These are phyloP conservation scores for Melieria crassipennis DNA, from an alignment of 2,888 invertebrate genomes.

Conservation along the genomic window DNA sequence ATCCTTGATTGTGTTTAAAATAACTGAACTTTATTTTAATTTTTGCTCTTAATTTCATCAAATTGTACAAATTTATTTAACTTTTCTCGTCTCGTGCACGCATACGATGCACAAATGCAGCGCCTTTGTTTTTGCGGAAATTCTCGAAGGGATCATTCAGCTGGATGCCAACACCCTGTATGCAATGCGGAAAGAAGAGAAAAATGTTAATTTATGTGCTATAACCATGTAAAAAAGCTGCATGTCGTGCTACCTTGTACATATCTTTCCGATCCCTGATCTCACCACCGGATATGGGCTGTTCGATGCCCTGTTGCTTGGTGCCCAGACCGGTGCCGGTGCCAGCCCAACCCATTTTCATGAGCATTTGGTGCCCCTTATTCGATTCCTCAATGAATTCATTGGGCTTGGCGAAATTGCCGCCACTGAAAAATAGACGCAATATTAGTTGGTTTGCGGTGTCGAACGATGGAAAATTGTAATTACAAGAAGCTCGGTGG, in stretches of 20 bases:
- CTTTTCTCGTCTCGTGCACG: constrained; percentile 83
- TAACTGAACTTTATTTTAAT: constrained; percentile 22
- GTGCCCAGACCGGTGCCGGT: constrained; percentile 90
- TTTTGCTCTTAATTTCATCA: constrained; percentile 35
- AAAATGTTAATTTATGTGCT: background rate
- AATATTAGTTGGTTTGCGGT: constrained; percentile 2
- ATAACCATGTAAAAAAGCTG: background rate
- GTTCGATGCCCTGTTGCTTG: constrained; percentile 94
- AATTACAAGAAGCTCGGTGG: constrained; percentile 83
- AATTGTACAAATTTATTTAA: constrained; percentile 44
- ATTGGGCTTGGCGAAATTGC: constrained; percentile 60
- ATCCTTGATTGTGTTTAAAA: background rate
- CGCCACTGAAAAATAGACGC: constrained; percentile 31
- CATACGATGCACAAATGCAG: constrained; percentile 94
- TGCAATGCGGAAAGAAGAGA: constrained; percentile 3
- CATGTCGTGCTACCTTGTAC: constrained; percentile 73
- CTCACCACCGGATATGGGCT: constrained; percentile 92
- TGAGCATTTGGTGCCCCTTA: constrained; percentile 96
- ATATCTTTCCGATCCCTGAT: constrained; percentile 91
- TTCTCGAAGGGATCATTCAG: constrained; percentile 96
- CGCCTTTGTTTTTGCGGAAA: constrained; percentile 95
- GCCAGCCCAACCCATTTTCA: constrained; percentile 98
- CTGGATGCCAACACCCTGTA: constrained; percentile 88
- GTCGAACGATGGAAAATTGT: background rate
- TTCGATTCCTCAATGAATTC: constrained; percentile 87